Percentiles rank a stretch among this genome's conserved stretches.
Conservation (phyloP, 1,140 invertebrate genomes). For the Maconellicoccus hirsutus region DNA sequence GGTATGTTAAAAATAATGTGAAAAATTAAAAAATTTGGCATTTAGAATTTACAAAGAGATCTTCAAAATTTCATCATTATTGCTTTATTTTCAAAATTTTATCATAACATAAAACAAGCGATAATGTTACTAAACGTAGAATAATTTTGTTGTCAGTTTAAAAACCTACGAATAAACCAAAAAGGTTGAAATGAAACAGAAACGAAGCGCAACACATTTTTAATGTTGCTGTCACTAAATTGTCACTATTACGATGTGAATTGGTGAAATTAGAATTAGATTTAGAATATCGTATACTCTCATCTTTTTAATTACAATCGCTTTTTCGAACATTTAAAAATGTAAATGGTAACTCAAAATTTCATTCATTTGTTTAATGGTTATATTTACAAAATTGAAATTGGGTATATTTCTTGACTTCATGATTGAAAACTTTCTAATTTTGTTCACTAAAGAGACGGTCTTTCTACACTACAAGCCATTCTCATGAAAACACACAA, state of each 20-base stretch:
- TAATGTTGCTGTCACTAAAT: neutral
- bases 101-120: neutral
- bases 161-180: too few relatives aligned
- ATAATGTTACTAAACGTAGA: too few relatives aligned
- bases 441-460: neutral
- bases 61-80: neutral
- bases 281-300: neutral
- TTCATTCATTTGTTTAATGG: neutral
- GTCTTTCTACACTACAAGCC: neutral
- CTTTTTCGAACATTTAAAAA: slow-evolving; percentile 6
- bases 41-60: neutral
- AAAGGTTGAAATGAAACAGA: too few relatives aligned
- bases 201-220: neutral
- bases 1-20: neutral
- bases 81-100: neutral
- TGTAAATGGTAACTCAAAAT: slow-evolving; percentile 19
- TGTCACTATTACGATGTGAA: neutral
- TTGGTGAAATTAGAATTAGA: neutral
- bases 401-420: neutral
- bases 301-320: neutral
- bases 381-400: neutral
- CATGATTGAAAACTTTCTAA: neutral
- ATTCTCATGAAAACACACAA: neutral
- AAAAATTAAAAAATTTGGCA: neutral
- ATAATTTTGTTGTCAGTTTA: neutral